Evolutionary conservation across 2,797 vertebrate genomes (phyloP), one percentile per base, ranked within the genome.

Genomic region (Aulostomus chinensis): DNA sequence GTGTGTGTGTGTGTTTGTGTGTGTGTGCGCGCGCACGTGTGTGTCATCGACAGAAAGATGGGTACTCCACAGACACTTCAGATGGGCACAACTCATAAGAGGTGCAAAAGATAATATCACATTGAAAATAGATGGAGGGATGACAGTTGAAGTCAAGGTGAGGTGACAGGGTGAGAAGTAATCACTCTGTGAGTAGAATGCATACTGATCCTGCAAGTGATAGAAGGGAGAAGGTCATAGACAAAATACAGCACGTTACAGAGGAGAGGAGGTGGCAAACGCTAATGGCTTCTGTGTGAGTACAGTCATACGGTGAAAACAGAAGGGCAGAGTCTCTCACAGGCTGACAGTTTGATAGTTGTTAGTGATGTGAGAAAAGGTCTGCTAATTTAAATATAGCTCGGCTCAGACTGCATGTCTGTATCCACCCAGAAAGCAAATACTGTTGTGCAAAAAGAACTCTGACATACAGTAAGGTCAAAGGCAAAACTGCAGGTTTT

Each of bases 71-170:
- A 66, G 62, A 76, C 68, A 70, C 62, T 74, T 78, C 57, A 79
- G 70, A 86, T 76, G 62, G 82, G 73, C 46, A 70, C 75, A 75
- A 84, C 86, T 83, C 88, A 86, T 86, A 84, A 73, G 68, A 78
- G 65, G 71, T 46, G 58, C 77, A 80, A 76, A 69, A 73, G 66
- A 83, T 84, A 86, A 82, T 70, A 78, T 76, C 68, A 67, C 73
- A 77, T 70, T 61, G 62, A 76, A 85, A 86, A 86, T 88, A 88
- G 88, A 91, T 89, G 86, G 83, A 85, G 57, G 53, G 73, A 80
- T 90, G 89, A 90, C 88, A 89, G 87, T 69, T 78, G 83, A 68
- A 89, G 88, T 89, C 88, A 91, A 86, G 86, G 86, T 87, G 80
- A 89, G 85, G 77, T 83, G 78, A 81, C 83, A 82, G 83, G 87